These are phyloP conservation scores for Trilocha varians DNA, from an alignment of 2,888 invertebrate genomes.

Conservation along the genomic window DNA sequence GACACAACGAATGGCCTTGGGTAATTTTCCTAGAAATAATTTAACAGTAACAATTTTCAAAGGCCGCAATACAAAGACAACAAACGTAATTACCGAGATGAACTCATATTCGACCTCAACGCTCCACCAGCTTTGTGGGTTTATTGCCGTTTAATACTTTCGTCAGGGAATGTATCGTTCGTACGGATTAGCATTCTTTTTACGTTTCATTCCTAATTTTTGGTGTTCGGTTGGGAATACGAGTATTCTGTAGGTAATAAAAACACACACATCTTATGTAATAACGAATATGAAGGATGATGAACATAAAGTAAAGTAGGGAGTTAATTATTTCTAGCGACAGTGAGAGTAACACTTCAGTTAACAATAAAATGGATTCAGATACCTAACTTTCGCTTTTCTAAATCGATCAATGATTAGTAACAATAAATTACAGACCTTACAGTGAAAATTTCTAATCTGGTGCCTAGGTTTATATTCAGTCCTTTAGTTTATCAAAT, in stretches of 20 bases:
- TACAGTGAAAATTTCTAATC: too few species aligned
- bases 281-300: too few species aligned
- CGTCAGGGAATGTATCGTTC: background rate
- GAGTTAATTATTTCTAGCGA: too few species aligned
- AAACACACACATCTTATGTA: too few species aligned
- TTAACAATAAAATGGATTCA: too few species aligned
- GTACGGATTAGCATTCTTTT: constrained; percentile 13
- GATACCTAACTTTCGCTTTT: too few species aligned
- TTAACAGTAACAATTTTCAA: background rate
- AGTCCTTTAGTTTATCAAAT: too few species aligned
- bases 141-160: background rate
- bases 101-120: background rate
- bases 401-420: too few species aligned
- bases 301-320: too few species aligned
- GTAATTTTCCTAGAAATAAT: background rate
- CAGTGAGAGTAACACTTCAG: too few species aligned
- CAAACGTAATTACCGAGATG: background rate
- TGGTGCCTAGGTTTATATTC: too few species aligned
- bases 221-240: constrained; percentile 10
- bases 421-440: too few species aligned
- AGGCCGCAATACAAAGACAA: background rate
- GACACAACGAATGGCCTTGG: background rate
- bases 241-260: constrained; percentile 5
- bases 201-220: constrained; percentile 11
- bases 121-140: background rate